Base-by-base conservation (phyloP, 2,888 invertebrate genomes). In the Polia nebulosa region DNA sequence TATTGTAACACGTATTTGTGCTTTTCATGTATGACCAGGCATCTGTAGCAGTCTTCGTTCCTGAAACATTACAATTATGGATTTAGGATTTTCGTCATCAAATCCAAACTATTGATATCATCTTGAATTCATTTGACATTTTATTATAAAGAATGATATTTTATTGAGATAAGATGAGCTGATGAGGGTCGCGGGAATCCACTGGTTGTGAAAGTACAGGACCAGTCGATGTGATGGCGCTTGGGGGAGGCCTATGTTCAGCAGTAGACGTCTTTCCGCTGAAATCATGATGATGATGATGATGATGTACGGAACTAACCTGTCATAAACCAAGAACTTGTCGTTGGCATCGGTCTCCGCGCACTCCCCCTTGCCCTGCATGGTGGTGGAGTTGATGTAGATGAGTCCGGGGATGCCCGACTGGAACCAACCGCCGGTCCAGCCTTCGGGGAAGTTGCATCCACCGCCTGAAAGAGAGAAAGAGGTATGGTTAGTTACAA, bases 1-100 rank as follows among this genome's bases (percentile, higher is more conserved):
- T 97, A 98, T 89, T 98, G 98, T 67, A 98, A 94, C 2, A 98
- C 97, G 85, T 97, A 97, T 82, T 96, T 95, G 89, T 98, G 98
- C 84, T 97, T 97, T 86, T 97, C 97, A 85, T 97, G 97, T 86
- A 98, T 97, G 57, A 97, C 97, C 89, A 98, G 96, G 89, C 98
- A 98, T 80, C 97, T 96, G 89, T 97, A 97, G 91, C 98, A 98
- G 82, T 96, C 96, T 32, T 96, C 96, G 61, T 93, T 90, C 88
- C 98, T 98, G 97, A 44, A 97, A 96, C n/a, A 69, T 44, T 27
- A n/a, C 13, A 41, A 44, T 6, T n/a, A n/a, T n/a, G n/a, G n/a
- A n/a, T n/a, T 41, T 9, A 8, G 1, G 4, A 32, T 13, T 13
- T 27, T n/a, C 9, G 1, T 34, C 6, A n/a, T 44, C 15, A 6